Conservation (phyloP, 2,797 vertebrate species). For the Mus caroli region DNA sequence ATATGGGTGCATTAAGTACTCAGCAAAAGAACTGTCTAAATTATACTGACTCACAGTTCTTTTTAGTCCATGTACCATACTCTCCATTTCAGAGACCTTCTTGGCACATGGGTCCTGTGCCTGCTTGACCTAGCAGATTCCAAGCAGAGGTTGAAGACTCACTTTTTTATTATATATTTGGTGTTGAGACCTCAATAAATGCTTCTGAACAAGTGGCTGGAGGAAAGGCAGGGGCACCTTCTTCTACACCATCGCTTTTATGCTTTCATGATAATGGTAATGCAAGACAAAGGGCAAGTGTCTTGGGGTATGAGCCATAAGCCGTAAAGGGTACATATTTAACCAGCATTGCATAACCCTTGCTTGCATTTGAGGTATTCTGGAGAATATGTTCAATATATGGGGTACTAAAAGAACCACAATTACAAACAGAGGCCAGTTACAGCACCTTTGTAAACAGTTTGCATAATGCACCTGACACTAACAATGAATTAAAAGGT, state of each 20-base stretch:
- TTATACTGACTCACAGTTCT: background rate
- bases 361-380: background rate
- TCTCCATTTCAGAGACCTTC: background rate
- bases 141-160: background rate
- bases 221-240: background rate
- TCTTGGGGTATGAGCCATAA: background rate
- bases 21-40: background rate
- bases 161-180: background rate
- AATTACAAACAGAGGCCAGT: background rate
- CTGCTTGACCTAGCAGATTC: background rate
- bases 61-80: background rate
- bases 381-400: background rate
- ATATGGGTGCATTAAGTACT: background rate
- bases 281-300: background rate
- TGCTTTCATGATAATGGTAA: fast-evolving
- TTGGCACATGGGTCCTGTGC: background rate
- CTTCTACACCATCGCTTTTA: background rate
- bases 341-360: background rate
- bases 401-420: background rate
- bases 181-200: background rate
- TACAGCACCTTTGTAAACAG: background rate
- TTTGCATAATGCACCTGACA: background rate
- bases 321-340: background rate
- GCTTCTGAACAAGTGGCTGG: background rate
- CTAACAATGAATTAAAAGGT: background rate